Base-by-base conservation (phyloP, 2,797 vertebrate species). In the Myoxocephalus aenaeus region DNA sequence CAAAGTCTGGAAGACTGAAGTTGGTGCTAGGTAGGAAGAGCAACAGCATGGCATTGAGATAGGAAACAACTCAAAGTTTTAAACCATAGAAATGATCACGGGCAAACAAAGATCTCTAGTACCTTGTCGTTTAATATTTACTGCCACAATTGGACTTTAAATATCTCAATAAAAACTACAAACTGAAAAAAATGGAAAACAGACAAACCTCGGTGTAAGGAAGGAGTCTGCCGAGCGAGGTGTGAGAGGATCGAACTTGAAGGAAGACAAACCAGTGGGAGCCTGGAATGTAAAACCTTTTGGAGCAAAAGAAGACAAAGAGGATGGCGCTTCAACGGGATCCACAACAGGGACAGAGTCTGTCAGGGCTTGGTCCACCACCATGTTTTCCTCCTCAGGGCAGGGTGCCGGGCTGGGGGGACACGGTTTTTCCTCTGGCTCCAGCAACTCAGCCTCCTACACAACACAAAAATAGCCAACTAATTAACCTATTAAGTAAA, bases 241-340 rank as follows among this genome's bases (percentile, higher is more conserved):
- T 25, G 95, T 96, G 86, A 97, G 93, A 5, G 97, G 96, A 7
- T 92, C 92, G 14, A 96, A 94, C 86, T 92, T 94, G 67, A 97
- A 97, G 34, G 87, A 77, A 0, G 88, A 88, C 69, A 99, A 86
- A 25, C 97, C 97, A 32, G 38, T 80, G 1, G 97, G 91, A 3
- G 97, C 95, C 75, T 96, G 94, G 89, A 99, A 99, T 27, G 95
- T 62, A 58, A 98, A 99, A 81, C 95, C 96, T 1, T 94, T 50
- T 8, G 97, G 98, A 4, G 98, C 98, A 76, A 99, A 99, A 8
- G 98, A 99, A 0, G 82, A 29, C 6, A 46, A 15, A n/a, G 67
- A 97, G 0, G 84, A 42, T 11, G 72, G 29, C 1, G 27, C 12
- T 1, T 42, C 4, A 2, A 59, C 66, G 3, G 83, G 38, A n/a